Evolutionary conservation across 2,797 vertebrate species (phyloP).

Genomic region (Coilia nasus): DNA sequence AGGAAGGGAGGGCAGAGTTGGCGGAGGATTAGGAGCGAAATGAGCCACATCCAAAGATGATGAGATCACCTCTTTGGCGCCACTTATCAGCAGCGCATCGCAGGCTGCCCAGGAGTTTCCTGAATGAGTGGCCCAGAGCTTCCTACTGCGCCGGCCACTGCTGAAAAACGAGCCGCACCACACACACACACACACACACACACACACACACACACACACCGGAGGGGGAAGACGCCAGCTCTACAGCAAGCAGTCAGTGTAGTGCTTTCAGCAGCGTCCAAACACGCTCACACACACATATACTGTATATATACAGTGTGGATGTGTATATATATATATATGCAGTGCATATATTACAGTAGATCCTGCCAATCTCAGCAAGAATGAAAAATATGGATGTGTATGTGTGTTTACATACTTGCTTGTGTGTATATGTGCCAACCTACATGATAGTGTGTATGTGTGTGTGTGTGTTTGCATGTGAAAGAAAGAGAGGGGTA

Average conservation of each 20-base stretch:
- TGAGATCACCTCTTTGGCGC: slow-evolving; percentile 64
- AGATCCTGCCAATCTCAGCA: too few relatives aligned
- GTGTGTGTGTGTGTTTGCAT: too few relatives aligned
- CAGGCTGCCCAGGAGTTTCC: slow-evolving; percentile 74
- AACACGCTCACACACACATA: too few relatives aligned
- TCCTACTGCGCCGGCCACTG: slow-evolving; percentile 32
- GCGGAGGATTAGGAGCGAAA: slow-evolving; percentile 34
- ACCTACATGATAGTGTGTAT: too few relatives aligned
- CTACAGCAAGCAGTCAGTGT: background rate
- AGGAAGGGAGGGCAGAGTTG: background rate
- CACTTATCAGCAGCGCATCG: slow-evolving; percentile 77
- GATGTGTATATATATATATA: background rate
- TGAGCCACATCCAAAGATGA: slow-evolving; percentile 50
- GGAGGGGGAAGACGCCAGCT: background rate
- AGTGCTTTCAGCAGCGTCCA: slow-evolving; percentile 9
- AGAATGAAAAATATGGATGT: too few relatives aligned
- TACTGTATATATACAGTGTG: slow-evolving; percentile 32
- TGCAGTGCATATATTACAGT: too few relatives aligned
- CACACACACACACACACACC: slow-evolving; percentile 25
- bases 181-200: slow-evolving; percentile 49
- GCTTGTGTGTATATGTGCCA: too few relatives aligned
- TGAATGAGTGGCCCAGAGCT: slow-evolving; percentile 51
- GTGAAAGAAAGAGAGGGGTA: too few relatives aligned
- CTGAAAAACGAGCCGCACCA: slow-evolving; percentile 45
- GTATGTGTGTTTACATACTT: background rate